Conservation (phyloP, 37 sponge, comb jelly and placozoan genomes). For the Cliona cf. orientalis region DNA sequence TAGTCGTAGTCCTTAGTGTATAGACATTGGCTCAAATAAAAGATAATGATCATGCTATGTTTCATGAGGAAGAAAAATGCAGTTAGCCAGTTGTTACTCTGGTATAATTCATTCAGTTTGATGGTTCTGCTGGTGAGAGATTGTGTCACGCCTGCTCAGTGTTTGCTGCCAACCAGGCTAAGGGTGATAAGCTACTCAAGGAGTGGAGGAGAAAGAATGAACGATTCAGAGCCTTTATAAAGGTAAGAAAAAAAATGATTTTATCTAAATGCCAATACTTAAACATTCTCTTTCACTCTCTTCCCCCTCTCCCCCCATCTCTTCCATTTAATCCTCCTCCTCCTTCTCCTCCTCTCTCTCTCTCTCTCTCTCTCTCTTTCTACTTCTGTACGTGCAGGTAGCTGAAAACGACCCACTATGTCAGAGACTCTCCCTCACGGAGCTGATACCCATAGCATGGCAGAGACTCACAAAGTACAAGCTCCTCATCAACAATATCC, state of each 20-base stretch:
- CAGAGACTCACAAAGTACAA: conserved; percentile 70
- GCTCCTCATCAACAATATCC: conserved; percentile 62
- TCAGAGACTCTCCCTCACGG: conserved; percentile 56
- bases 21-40: no score
- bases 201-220: conserved; percentile 67
- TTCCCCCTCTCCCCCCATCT: background rate
- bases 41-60: no score
- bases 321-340: background rate
- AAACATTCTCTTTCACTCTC: background rate
- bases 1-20: no score
- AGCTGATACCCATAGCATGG: conserved; percentile 77
- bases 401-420: conserved; percentile 61
- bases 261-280: background rate
- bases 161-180: conserved; percentile 80
- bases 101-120: conserved; percentile 47
- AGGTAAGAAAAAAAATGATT: no score
- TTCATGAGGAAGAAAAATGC: no score
- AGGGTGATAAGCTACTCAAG: conserved; percentile 61
- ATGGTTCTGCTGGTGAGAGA: conserved; percentile 69
- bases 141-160: conserved; percentile 70
- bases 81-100: background rate
- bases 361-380: background rate
- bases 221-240: conserved; percentile 65
- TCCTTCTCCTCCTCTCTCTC: no score
- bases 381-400: conserved; percentile 15